Percentiles rank a stretch among this genome's conserved stretches.
These are phyloP conservation scores for Stichopus chloronotus DNA, from an alignment of 35 echinoderm and acorn worm genomes.

Conservation along the genomic window DNA sequence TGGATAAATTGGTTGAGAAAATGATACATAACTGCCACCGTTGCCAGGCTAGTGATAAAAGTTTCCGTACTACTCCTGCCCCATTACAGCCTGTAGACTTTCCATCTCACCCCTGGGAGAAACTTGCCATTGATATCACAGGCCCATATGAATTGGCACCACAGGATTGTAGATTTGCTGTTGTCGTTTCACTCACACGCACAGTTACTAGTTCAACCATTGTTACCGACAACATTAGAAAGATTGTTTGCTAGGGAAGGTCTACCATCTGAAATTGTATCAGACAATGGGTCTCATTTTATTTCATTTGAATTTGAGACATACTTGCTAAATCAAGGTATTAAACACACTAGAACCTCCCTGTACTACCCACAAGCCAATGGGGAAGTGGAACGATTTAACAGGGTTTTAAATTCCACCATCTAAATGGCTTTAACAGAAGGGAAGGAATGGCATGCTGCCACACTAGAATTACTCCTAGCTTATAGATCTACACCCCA, in stretches of 20 bases:
- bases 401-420: conserved; percentile 58
- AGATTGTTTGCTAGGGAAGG: conserved; percentile 66
- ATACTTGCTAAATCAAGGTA: conserved; percentile 42
- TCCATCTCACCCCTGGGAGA: conserved; percentile 64
- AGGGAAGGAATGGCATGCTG: conserved; percentile 57
- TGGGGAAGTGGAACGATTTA: conserved; percentile 69
- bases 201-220: conserved; percentile 60
- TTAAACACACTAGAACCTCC: conserved; percentile 62
- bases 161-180: conserved; percentile 66
- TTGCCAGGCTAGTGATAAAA: conserved; percentile 70
- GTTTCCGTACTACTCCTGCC: neutral
- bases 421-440: conserved; percentile 45
- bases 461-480: conserved; percentile 51
- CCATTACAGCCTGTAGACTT: conserved; percentile 69
- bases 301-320: conserved; percentile 64
- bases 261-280: conserved; percentile 56
- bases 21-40: conserved; percentile 44
- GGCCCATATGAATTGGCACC: conserved; percentile 59
- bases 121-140: conserved; percentile 69
- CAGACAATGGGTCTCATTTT: conserved; percentile 78
- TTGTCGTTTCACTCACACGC: conserved; percentile 64
- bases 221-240: conserved; percentile 44
- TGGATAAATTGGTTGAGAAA: conserved; percentile 61
- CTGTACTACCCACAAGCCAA: conserved; percentile 68
- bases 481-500: conserved; percentile 75